Percentiles rank a stretch among this genome's conserved stretches.
phyloP scores from a whole-genome alignment of 2,113 vertebrate species.

The Marmota flaviventris region DNA sequence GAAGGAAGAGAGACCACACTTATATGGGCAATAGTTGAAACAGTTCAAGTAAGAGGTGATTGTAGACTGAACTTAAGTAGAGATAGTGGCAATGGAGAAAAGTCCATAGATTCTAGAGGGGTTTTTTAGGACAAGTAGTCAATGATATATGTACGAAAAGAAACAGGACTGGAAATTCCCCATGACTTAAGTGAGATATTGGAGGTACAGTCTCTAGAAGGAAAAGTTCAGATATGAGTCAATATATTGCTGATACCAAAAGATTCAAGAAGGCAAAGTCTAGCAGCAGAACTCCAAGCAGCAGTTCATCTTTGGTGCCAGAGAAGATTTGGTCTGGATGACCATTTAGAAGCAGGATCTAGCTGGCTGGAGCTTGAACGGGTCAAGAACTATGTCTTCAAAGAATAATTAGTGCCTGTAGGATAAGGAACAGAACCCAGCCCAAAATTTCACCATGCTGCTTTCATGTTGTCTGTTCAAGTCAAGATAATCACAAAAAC shows the following conservation, averaged over 20 bases:
- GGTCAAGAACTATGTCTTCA: not conserved
- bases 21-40: not conserved
- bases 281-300: not conserved
- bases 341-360: not conserved
- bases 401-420: not conserved
- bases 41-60: not conserved
- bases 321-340: not conserved
- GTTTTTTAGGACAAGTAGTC: not conserved
- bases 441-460: not conserved
- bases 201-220: not conserved
- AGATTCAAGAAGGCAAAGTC: not conserved
- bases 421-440: not conserved
- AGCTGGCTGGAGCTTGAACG: not conserved
- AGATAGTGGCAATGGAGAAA: not conserved
- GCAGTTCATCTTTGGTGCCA: not conserved
- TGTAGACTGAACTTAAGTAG: not conserved
- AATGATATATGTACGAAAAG: not conserved
- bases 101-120: not conserved
- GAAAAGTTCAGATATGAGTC: not conserved
- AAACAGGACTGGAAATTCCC: not conserved
- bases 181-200: not conserved
- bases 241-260: not conserved
- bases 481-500: not conserved
- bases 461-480: not conserved
- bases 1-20: not conserved